These are phyloP conservation scores for Rhopalosiphum maidis DNA, from an alignment of 1,140 invertebrate genomes.

Conservation along the genomic window DNA sequence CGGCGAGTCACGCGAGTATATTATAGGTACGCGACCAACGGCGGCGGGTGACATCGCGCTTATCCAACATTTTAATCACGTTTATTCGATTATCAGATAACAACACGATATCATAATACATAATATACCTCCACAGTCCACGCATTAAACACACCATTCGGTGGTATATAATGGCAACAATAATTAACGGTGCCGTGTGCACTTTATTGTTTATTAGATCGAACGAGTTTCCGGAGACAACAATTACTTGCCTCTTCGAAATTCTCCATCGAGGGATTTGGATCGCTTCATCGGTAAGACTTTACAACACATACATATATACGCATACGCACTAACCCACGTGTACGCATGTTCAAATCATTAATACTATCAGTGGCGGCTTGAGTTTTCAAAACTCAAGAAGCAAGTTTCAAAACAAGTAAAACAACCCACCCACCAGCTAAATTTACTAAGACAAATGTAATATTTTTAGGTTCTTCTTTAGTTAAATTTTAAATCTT, in stretches of 20 bases:
- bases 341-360: neutral
- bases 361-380: neutral
- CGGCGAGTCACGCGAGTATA: neutral
- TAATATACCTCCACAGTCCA: neutral
- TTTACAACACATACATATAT: neutral
- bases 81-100: too few species aligned
- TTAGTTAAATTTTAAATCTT: too few species aligned
- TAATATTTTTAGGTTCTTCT: too few species aligned
- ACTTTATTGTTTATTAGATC: neutral
- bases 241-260: constrained; percentile 18
- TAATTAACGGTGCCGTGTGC: neutral
- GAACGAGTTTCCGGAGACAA: constrained; percentile 39
- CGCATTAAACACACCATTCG: neutral
- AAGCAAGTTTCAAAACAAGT: too few species aligned
- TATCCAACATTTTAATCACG: neutral
- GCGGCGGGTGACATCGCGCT: neutral
- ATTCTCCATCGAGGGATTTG: constrained; percentile 22
- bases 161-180: neutral
- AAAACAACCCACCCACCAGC: too few species aligned
- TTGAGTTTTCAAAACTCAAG: too few species aligned
- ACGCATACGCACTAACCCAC: neutral
- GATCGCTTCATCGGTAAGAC: constrained; percentile 44
- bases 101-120: too few species aligned
- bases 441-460: too few species aligned
- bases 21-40: too few species aligned